Base-by-base conservation (phyloP, 2,113 vertebrate species). In the Todiramphus saurophagus region DNA sequence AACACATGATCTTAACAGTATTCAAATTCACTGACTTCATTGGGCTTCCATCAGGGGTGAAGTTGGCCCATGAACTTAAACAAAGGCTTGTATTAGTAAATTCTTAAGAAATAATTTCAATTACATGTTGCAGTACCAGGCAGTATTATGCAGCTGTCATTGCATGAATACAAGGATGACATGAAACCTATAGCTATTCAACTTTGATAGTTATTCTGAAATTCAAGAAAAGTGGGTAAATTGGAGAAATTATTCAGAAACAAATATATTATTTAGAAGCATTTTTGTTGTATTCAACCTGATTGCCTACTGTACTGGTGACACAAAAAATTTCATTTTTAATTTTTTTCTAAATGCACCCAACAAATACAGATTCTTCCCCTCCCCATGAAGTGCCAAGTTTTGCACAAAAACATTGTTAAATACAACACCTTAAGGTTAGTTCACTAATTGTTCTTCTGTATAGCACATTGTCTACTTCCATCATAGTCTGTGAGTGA, bases 101-200 rank as follows among this genome's bases (percentile, higher is more conserved):
- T 83, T 87, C 60, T 80, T 78, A 87, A 80, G 85, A 86, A 90
- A 20, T 94, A 94, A 93, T 96, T 95, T 92, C 79, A 90, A 83
- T 81, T 92, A 74, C 30, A 50, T 90, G 63, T 89, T 95, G 37
- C 67, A 73, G 59, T 41, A 94, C n/a, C 25, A 41, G 46, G 50
- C 25, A 73, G 23, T 69, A 83, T 87, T 85, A 79, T 87, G 74
- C 78, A 93, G 70, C 70, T 95, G 70, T 87, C 50, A 77, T 82
- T 93, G 28, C 44, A 69, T 91, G 78, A 85, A 91, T 84, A 66
- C n/a, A 79, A 82, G 28, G 48, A 69, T 66, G 31, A 88, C 59
- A 83, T 69, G 75, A 94, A 94, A 83, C 67, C 37, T n/a, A 63
- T 59, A 83, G 43, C 28, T 85, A 59, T 77, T 87, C 93, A 94